phyloP scores from a whole-genome alignment of 2,797 vertebrate species.

The Spinibarbus caldwelli region DNA sequence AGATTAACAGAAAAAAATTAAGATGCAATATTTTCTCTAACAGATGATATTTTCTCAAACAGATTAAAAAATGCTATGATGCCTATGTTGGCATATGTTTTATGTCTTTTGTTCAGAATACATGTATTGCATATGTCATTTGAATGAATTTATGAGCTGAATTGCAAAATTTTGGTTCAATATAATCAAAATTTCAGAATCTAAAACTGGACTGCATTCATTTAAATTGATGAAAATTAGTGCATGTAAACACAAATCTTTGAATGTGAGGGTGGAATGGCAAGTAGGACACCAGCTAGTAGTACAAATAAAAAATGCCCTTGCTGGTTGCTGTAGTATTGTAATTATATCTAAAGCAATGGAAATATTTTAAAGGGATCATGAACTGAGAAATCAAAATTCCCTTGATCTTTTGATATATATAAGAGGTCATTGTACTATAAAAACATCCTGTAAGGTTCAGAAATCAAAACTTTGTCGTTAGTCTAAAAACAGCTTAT shows the following conservation, averaged over 20 bases:
- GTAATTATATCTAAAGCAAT: background rate
- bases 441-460: too few species aligned
- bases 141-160: background rate
- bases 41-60: too few species aligned
- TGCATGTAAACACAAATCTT: background rate
- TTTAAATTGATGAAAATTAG: background rate
- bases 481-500: too few species aligned
- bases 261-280: background rate
- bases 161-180: background rate
- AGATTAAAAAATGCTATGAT: background rate
- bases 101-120: background rate
- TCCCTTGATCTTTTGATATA: too few species aligned
- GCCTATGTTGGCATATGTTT: too few species aligned
- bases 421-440: too few species aligned
- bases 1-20: background rate
- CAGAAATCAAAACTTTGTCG: too few species aligned
- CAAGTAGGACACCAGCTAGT: background rate
- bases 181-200: background rate
- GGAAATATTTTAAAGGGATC: background rate
- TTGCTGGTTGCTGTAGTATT: background rate
- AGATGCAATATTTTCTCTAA: background rate
- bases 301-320: background rate
- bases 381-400: too few species aligned
- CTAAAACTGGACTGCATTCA: background rate
- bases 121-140: background rate